Percentiles rank a stretch among this genome's conserved stretches.
Conservation (phyloP, 1,140 invertebrate genomes). For the Hylyphantes graminicola region DNA sequence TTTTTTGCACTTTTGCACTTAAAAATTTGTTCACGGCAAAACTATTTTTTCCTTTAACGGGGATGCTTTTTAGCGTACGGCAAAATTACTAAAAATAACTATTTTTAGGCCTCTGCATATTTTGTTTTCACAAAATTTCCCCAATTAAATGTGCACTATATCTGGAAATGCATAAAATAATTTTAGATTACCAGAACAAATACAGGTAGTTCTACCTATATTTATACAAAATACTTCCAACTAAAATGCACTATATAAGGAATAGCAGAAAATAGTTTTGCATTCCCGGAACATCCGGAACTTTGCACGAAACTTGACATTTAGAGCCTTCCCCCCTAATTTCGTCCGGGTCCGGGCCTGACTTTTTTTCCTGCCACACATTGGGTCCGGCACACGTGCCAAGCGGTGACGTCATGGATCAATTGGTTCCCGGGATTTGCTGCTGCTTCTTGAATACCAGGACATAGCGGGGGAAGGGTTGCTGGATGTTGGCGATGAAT, state of each 20-base stretch:
- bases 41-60: too few species aligned
- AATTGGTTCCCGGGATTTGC: conserved; percentile 38
- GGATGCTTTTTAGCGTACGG: too few species aligned
- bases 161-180: too few species aligned
- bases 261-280: background rate
- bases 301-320: conserved; percentile 22
- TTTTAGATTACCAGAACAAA: too few species aligned
- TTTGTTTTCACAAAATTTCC: too few species aligned
- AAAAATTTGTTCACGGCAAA: too few species aligned
- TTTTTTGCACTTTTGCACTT: too few species aligned
- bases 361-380: background rate
- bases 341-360: conserved; percentile 3
- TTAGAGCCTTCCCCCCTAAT: conserved; percentile 9
- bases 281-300: background rate
- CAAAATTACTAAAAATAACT: too few species aligned
- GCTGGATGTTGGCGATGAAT: background rate
- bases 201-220: too few species aligned
- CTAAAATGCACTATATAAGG: background rate
- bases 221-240: background rate
- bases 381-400: conserved; percentile 25
- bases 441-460: conserved; percentile 4
- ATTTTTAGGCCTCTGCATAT: too few species aligned
- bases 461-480: background rate
- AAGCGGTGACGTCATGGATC: conserved; percentile 44
- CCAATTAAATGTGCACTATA: too few species aligned